Base-by-base conservation (phyloP, 2,797 vertebrate species). In the Bryconaethiops microstoma region DNA sequence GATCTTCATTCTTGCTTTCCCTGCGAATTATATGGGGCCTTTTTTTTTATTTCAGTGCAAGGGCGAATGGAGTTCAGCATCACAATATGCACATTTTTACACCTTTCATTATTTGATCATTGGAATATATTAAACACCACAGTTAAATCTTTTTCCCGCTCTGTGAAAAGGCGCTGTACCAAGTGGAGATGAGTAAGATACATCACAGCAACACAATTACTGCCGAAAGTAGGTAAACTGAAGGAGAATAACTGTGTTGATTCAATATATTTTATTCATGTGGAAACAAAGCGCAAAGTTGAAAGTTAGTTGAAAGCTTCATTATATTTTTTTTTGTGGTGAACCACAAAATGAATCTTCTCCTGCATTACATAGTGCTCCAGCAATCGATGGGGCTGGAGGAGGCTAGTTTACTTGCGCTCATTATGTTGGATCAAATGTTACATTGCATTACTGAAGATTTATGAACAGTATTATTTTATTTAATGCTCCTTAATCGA, bases 1-100 rank as follows among this genome's bases (percentile, higher is more conserved):
- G 81, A 82, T 80, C 67, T 85, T 79, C 57, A 70, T 79, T 80
- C 50, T 48, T 52, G 48, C 35, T 67, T 57, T 39, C 57, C 68
- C 59, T 76, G 17, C 40, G 52, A 69, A 48, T 69, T 65, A 65
- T 65, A 40, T 3, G 7, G 6, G 17, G 62, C 25, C n/a, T n/a
- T n/a, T 19, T 65, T 65, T 63, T 65, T 19, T n/a, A 65, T 65
- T 40, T 65, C 19, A 69, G 48, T 69, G 67, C 7, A 48, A 48
- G 67, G 42, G n/a, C 16, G 39, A 42, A 19, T 39, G 12, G 35
- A 40, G 39, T 48, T 69, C 67, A 48, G n/a, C 42, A 6, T 69
- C 48, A 21, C 67, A 40, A 40, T n/a, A 17, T 17, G 35, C 35
- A 39, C 35, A 40, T 40, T 17, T 39, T 65, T 65, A 40, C 4